Percentiles rank a stretch among this genome's conserved stretches.
Conservation (phyloP, 2,797 vertebrate species). For the Periparus ater region DNA sequence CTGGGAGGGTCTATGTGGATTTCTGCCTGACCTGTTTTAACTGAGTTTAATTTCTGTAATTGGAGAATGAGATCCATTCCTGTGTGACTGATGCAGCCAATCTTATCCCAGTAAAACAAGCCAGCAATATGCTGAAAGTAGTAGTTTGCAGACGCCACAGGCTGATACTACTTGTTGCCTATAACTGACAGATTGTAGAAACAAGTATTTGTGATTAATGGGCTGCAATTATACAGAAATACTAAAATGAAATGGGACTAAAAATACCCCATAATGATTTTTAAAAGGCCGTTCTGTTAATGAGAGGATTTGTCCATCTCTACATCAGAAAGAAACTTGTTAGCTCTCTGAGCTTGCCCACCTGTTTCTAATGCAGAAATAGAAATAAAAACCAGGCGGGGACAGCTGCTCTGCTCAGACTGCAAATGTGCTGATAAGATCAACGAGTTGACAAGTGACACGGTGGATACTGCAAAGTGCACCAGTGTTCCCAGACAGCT, state of each 20-base stretch:
- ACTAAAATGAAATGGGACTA: slow-evolving; percentile 13
- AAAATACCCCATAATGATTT: slow-evolving; percentile 49
- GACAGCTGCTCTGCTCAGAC: slow-evolving; percentile 49
- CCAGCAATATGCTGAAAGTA: neutral
- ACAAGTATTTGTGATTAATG: slow-evolving; percentile 29
- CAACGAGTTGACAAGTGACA: slow-evolving; percentile 9
- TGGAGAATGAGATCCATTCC: neutral
- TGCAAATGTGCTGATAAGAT: slow-evolving; percentile 57
- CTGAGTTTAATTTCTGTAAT: slow-evolving; percentile 5
- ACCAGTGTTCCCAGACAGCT: neutral
- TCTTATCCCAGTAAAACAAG: neutral
- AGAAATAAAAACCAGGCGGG: slow-evolving; percentile 37
- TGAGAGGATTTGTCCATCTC: slow-evolving; percentile 56
- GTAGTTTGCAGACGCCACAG: neutral
- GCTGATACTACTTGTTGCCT: neutral
- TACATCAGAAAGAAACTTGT: slow-evolving; percentile 63
- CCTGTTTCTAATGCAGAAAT: slow-evolving; percentile 61
- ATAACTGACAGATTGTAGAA: neutral
- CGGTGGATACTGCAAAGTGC: neutral
- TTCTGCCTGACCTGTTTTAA: slow-evolving; percentile 24
- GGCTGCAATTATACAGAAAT: slow-evolving; percentile 1
- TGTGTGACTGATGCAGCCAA: neutral
- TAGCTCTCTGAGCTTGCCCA: slow-evolving; percentile 57
- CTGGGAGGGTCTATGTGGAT: neutral
- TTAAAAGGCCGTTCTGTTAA: slow-evolving; percentile 30